A percentile compares a stretch with the other conserved stretches of the same genome.
Evolutionary conservation across 2,888 invertebrate species (phyloP).

Genomic region (Eilema caniola): DNA sequence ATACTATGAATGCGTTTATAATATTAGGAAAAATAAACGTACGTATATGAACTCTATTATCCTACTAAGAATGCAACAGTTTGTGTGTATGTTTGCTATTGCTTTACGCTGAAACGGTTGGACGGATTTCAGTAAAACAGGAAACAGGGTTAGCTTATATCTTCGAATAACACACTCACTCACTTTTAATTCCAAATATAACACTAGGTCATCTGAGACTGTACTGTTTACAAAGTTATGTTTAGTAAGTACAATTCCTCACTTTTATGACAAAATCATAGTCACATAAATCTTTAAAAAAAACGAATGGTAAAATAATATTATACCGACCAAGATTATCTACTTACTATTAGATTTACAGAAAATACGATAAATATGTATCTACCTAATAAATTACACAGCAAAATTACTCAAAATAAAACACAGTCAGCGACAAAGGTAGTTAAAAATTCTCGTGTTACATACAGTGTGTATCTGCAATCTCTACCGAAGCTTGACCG

Average conservation of each 20-base stretch:
- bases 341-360: neutral
- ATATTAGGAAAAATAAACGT: no score
- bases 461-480: no score
- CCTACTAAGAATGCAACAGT: no score
- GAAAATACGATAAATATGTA: neutral
- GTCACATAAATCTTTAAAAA: neutral
- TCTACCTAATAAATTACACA: neutral
- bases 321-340: neutral
- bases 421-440: neutral
- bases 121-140: neutral
- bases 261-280: neutral
- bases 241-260: neutral
- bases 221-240: neutral
- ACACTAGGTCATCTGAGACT: neutral
- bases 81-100: neutral
- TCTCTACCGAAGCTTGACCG: no score
- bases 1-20: no score
- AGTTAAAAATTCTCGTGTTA: no score
- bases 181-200: neutral
- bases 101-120: neutral
- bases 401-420: neutral
- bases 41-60: no score
- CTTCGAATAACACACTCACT: neutral
- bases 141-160: neutral
- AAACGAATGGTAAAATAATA: neutral